Conservation (phyloP, 2,888 invertebrate genomes). For the Sphaerophoria taeniata region DNA sequence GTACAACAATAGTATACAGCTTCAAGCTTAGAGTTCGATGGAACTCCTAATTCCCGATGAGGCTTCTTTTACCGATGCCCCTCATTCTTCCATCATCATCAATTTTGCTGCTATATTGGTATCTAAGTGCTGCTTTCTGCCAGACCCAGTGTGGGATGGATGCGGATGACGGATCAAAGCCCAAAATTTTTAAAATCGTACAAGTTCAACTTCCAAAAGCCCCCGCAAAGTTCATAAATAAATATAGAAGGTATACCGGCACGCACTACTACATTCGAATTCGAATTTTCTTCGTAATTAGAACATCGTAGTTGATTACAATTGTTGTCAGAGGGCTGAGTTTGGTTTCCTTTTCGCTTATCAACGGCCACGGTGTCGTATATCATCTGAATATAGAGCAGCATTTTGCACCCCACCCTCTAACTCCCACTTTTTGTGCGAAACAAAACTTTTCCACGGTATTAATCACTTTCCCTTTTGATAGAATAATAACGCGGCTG, state of each 20-base stretch:
- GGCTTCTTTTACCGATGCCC: slow-evolving; percentile 36
- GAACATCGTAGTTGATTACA: slow-evolving; percentile 72
- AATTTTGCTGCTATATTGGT: slow-evolving; percentile 47
- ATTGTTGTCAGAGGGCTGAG: slow-evolving; percentile 56
- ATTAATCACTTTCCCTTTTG: slow-evolving; percentile 71
- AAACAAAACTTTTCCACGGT: slow-evolving; percentile 70
- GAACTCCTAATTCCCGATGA: slow-evolving; percentile 68
- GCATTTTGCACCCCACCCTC: slow-evolving; percentile 18
- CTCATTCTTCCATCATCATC: not conserved
- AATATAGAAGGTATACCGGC: slow-evolving; percentile 30
- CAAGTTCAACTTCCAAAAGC: slow-evolving; percentile 43
- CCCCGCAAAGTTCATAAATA: slow-evolving; percentile 44
- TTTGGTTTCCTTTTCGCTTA: slow-evolving; percentile 53
- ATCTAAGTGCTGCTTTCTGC: slow-evolving; percentile 6
- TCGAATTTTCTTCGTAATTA: slow-evolving; percentile 69
- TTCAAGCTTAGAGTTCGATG: slow-evolving; percentile 54
- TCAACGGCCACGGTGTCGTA: slow-evolving; percentile 59
- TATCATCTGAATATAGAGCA: slow-evolving; percentile 53
- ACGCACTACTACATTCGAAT: slow-evolving; percentile 1
- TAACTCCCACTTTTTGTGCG: slow-evolving; percentile 36
- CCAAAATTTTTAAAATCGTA: slow-evolving; percentile 55
- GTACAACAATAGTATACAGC: slow-evolving; percentile 16
- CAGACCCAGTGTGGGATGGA: not conserved
- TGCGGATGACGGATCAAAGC: slow-evolving; percentile 50
- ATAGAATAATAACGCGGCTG: slow-evolving; percentile 52